Conservation (phyloP, 2,113 vertebrate genomes). For the Apodemus sylvaticus region DNA sequence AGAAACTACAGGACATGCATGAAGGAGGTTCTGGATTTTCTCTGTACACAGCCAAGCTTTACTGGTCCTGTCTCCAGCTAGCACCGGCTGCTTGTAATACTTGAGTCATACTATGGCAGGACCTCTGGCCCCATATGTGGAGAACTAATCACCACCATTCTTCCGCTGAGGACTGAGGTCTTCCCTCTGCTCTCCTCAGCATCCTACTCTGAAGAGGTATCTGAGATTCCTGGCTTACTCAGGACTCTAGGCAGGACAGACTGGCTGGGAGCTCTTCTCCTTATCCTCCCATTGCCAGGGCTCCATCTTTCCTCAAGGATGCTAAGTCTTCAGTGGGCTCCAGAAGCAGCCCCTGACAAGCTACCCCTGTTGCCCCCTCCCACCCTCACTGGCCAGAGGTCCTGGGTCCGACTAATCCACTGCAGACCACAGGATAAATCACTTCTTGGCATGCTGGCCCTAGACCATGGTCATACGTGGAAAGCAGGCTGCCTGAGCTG, state of each 20-base stretch:
- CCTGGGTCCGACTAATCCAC: accelerated
- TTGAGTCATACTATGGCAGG: background rate
- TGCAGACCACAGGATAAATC: background rate
- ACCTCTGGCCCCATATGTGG: background rate
- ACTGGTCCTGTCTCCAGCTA: background rate
- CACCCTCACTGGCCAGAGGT: accelerated
- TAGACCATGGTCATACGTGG: background rate
- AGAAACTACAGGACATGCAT: background rate
- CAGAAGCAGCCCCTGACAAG: background rate
- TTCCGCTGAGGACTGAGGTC: background rate
- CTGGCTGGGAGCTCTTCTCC: accelerated
- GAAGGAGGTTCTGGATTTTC: background rate
- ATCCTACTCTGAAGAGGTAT: background rate
- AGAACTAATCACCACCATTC: no score
- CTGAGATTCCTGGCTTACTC: no score
- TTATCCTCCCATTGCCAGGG: no score
- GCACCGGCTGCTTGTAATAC: background rate
- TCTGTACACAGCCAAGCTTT: background rate
- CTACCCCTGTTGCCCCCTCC: no score
- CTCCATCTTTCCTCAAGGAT: accelerated
- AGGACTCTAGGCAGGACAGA: background rate
- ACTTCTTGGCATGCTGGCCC: background rate
- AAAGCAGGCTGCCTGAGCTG: background rate
- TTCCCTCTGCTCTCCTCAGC: background rate
- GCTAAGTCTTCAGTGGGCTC: background rate